Conservation (phyloP, 2,888 invertebrate genomes). For the Melanargia galathea region DNA sequence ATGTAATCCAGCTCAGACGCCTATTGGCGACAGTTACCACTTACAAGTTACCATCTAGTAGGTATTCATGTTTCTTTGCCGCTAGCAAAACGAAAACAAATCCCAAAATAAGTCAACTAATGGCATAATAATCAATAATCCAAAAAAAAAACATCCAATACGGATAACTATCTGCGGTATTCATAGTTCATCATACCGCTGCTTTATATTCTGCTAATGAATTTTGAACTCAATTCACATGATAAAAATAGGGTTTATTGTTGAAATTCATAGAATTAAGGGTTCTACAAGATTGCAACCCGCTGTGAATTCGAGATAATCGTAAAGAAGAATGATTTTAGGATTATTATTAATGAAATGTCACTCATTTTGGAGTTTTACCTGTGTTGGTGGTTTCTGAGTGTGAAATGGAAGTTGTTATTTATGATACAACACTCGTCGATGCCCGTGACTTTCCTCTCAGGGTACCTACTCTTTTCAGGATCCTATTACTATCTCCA, state of each 20-base stretch:
- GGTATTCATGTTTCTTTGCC: not conserved
- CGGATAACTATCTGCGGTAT: constrained; percentile 30
- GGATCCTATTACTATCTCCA: not conserved
- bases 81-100: constrained; percentile 17
- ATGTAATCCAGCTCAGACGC: too few species aligned
- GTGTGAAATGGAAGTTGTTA: constrained; percentile 5
- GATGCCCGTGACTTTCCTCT: too few species aligned
- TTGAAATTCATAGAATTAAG: constrained; percentile 1
- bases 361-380: constrained; percentile 46
- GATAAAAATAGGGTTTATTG: constrained; percentile 10
- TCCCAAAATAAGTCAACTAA: constrained; percentile 54
- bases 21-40: not conserved
- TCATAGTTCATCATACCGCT: constrained; percentile 12
- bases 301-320: constrained; percentile 67
- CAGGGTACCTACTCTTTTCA: not conserved
- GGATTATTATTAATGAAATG: constrained; percentile 74
- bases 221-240: constrained; percentile 7
- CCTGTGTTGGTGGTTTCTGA: constrained; percentile 24
- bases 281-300: constrained; percentile 47
- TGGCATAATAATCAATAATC: constrained; percentile 77
- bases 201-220: not conserved
- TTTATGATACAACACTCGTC: too few species aligned
- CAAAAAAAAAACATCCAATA: constrained; percentile 51
- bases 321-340: constrained; percentile 34
- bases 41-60: not conserved